Percentiles rank a stretch among this genome's conserved stretches.
These are phyloP conservation scores for Julus scandinavius DNA, from an alignment of 2,888 invertebrate genomes.

Conservation along the genomic window DNA sequence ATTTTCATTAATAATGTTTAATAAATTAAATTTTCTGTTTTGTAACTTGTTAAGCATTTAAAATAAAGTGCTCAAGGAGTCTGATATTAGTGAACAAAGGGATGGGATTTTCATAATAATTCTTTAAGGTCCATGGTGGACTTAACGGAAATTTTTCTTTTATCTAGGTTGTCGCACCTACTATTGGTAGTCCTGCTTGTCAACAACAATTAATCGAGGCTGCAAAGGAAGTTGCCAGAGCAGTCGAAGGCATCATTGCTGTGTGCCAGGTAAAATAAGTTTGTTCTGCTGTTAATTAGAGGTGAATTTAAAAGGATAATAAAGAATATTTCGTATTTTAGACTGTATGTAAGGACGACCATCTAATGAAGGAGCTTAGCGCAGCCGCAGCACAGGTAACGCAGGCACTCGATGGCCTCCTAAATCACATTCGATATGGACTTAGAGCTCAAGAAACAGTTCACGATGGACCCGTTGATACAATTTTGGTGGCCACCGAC, in stretches of 20 bases:
- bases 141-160: conserved; percentile 13
- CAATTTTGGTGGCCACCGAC: conserved; percentile 89
- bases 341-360: conserved; percentile 73
- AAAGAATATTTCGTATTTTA: conserved; percentile 62
- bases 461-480: conserved; percentile 87
- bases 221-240: conserved; percentile 89
- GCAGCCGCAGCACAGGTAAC: conserved; percentile 89
- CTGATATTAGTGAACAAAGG: no score
- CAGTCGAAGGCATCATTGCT: conserved; percentile 88
- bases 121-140: not conserved
- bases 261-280: conserved; percentile 74
- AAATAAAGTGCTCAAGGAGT: no score
- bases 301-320: not conserved
- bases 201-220: conserved; percentile 92
- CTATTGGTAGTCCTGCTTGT: conserved; percentile 71
- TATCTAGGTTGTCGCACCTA: conserved; percentile 71
- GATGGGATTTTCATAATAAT: no score
- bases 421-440: conserved; percentile 78
- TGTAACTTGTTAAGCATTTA: no score
- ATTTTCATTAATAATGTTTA: no score
- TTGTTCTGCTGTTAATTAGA: not conserved
- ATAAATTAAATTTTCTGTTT: no score
- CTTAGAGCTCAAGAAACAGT: conserved; percentile 68
- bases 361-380: conserved; percentile 79
- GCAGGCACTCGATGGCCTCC: conserved; percentile 85